These are phyloP conservation scores for Umimayanthus kanabou DNA, from an alignment of 92 coral and sea anemone species.

Conservation along the genomic window DNA sequence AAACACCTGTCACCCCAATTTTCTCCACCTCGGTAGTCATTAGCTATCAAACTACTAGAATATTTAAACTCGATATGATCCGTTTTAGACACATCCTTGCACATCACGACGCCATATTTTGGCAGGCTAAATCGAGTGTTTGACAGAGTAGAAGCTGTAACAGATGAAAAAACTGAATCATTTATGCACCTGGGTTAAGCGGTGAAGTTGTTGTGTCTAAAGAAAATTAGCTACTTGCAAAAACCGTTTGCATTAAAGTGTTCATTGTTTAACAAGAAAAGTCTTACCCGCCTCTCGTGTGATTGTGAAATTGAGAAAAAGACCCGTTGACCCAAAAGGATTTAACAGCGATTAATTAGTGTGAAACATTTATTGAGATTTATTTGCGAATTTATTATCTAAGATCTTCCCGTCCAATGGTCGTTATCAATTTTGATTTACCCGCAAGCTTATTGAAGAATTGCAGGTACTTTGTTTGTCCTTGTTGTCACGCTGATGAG, in stretches of 20 bases:
- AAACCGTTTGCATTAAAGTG: background rate
- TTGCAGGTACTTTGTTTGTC: conserved; percentile 37
- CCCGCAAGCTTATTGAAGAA: conserved; percentile 30
- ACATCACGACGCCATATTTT: background rate
- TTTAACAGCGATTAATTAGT: conserved; percentile 18
- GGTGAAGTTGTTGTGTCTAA: background rate
- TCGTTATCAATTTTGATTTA: background rate
- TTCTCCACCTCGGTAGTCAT: background rate
- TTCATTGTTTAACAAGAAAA: background rate
- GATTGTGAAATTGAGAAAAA: conserved; percentile 7
- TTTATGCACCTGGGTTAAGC: background rate
- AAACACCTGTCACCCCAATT: background rate
- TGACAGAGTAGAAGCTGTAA: background rate
- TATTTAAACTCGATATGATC: background rate
- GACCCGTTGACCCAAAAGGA: background rate
- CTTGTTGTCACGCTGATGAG: conserved; percentile 22
- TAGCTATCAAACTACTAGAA: background rate
- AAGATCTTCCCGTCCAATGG: conserved; percentile 10
- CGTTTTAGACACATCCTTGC: background rate
- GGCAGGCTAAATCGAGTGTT: background rate
- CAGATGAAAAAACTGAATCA: background rate
- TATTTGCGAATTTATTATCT: conserved; percentile 26
- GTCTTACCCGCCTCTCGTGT: background rate
- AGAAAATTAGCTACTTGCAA: background rate
- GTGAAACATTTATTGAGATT: conserved; percentile 29